These are phyloP conservation scores for Panthera uncia DNA, from an alignment of 2,113 vertebrate genomes.

Conservation along the genomic window DNA sequence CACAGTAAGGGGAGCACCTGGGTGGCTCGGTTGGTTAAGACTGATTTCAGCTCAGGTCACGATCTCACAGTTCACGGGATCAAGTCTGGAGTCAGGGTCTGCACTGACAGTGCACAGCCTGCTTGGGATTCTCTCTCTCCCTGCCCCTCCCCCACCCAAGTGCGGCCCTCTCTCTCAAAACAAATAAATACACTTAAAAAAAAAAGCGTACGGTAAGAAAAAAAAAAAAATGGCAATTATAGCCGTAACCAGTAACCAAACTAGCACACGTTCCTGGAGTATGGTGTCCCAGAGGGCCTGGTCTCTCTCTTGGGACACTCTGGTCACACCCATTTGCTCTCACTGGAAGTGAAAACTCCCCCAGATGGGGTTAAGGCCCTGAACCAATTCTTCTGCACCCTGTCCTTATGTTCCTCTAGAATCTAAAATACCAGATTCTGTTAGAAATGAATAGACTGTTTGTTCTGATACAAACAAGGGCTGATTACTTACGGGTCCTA, in stretches of 20 bases:
- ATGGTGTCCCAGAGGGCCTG: neutral
- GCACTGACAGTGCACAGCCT: too few relatives aligned
- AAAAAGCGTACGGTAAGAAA: neutral
- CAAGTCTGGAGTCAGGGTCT: too few relatives aligned
- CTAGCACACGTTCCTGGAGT: neutral
- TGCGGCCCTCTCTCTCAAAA: too few relatives aligned
- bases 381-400: neutral
- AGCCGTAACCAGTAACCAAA: neutral
- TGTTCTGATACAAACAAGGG: conserved; percentile 59
- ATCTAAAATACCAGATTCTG: conserved; percentile 53
- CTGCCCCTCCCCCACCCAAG: too few relatives aligned
- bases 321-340: neutral
- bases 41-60: too few relatives aligned
- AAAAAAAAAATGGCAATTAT: neutral
- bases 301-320: neutral
- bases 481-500: conserved; percentile 93
- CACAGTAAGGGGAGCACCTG: neutral
- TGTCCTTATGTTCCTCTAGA: conserved; percentile 39
- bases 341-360: neutral
- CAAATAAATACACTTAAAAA: too few relatives aligned
- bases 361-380: neutral
- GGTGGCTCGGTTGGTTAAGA: too few relatives aligned
- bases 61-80: too few relatives aligned
- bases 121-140: too few relatives aligned
- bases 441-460: conserved; percentile 28